Percentiles rank a stretch among this genome's conserved stretches.
Evolutionary conservation across 2,113 vertebrate species (phyloP).

Genomic region (Calypte anna): DNA sequence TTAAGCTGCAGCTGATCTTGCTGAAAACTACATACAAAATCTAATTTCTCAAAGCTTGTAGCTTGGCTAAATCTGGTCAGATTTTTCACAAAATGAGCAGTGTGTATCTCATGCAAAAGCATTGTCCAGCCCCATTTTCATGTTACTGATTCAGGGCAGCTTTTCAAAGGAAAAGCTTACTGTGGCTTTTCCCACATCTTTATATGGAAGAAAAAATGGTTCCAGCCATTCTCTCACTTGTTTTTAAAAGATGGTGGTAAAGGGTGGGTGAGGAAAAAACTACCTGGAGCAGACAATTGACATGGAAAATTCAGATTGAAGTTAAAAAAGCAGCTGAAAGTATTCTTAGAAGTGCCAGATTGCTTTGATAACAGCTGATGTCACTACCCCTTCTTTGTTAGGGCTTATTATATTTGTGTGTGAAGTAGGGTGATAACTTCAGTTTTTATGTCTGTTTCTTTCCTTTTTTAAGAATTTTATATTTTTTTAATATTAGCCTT

Average conservation of each 20-base stretch:
- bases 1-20: background rate
- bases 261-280: background rate
- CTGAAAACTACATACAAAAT: background rate
- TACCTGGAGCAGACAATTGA: background rate
- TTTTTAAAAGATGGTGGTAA: background rate
- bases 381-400: background rate
- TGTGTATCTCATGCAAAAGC: background rate
- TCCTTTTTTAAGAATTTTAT: background rate
- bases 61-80: background rate
- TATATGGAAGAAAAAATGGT: background rate
- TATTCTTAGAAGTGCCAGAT: background rate
- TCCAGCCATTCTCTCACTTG: background rate
- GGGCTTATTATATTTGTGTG: background rate
- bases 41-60: background rate
- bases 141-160: background rate
- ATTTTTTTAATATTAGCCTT: background rate
- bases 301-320: background rate
- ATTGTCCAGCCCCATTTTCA: background rate
- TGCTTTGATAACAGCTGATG: background rate
- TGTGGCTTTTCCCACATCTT: background rate
- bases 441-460: background rate
- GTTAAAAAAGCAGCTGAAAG: conserved; percentile 5
- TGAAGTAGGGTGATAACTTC: background rate
- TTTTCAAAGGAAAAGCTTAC: background rate
- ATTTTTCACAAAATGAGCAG: background rate